Percentiles rank a stretch among this genome's conserved stretches.
These are phyloP conservation scores for Drosophila suzukii DNA, from an alignment of 1,140 invertebrate genomes.

Conservation along the genomic window DNA sequence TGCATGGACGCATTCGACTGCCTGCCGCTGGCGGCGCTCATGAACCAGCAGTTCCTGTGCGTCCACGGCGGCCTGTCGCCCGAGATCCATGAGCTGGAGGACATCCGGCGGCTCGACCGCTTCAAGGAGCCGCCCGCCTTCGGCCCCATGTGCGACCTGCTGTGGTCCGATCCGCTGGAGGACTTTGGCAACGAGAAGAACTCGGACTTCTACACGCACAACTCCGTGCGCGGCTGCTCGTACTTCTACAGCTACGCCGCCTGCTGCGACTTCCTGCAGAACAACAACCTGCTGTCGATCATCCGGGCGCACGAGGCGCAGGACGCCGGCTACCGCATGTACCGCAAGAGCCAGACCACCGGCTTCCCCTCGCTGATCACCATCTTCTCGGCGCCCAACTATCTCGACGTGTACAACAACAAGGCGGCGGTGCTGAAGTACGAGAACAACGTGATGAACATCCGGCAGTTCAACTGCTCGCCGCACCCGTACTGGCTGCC, in stretches of 20 bases:
- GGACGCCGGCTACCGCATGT: constrained; percentile 99
- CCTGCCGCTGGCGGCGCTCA: constrained; percentile 98
- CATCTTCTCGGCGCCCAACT: constrained; percentile 99
- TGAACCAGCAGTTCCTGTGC: constrained; percentile 99
- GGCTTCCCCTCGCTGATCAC: constrained; percentile 99
- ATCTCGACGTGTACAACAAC: constrained; percentile 99
- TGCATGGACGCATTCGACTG: constrained; percentile 99
- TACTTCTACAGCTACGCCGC: constrained; percentile 99
- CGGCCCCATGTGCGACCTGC: constrained; percentile 99
- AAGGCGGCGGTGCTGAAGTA: constrained; percentile 99
- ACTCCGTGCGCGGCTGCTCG: constrained; percentile 99
- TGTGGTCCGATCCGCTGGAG: constrained; percentile 99
- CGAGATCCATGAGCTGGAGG: constrained; percentile 99
- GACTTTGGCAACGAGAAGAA: constrained; percentile 99
- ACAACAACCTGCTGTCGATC: constrained; percentile 99
- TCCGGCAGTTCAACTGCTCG: constrained; percentile 99
- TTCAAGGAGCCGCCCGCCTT: constrained; percentile 99
- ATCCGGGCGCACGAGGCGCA: constrained; percentile 99
- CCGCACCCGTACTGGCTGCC: constrained; percentile 99
- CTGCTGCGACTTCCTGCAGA: constrained; percentile 99
- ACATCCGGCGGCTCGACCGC: constrained; percentile 99
- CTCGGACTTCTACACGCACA: constrained; percentile 99
- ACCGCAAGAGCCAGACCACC: constrained; percentile 99
- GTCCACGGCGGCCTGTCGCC: constrained; percentile 99
- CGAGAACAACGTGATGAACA: constrained; percentile 99